phyloP scores from a whole-genome alignment of 2,888 invertebrate species.

The Aelia acuminata region DNA sequence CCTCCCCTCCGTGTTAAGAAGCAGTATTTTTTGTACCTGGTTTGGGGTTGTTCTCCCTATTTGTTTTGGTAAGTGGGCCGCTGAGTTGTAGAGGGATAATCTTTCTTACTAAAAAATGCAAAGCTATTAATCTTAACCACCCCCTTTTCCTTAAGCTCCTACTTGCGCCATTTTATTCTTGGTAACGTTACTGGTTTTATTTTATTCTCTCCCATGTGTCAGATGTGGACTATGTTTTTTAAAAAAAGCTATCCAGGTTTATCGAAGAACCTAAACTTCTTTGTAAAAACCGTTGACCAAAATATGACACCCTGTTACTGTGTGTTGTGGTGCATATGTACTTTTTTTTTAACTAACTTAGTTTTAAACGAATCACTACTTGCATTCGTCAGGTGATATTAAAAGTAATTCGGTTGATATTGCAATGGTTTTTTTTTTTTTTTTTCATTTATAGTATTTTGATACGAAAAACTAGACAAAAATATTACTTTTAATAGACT shows the following conservation, averaged over 20 bases:
- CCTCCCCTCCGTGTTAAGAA: not conserved
- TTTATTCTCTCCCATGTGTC: not conserved
- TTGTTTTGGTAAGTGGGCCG: not conserved
- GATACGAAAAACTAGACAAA: not conserved
- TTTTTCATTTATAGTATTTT: no score
- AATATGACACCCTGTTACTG: no score
- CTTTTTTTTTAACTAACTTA: no score
- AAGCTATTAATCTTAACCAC: not conserved
- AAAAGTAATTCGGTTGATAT: no score
- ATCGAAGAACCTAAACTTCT: no score
- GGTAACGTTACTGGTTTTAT: not conserved
- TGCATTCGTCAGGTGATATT: no score
- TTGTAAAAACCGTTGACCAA: no score
- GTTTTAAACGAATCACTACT: no score
- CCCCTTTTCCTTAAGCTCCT: not conserved
- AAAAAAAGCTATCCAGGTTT: no score
- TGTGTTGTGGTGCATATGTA: no score
- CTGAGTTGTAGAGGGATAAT: conserved; percentile 6
- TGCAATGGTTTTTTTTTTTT: no score
- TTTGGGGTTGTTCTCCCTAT: not conserved
- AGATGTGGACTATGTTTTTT: no score
- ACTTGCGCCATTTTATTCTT: not conserved
- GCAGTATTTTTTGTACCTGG: not conserved
- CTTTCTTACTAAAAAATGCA: conserved; percentile 8
- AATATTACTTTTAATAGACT: not conserved